These are phyloP conservation scores for Sminthurides bifidus DNA, from an alignment of 1,140 invertebrate species.

Conservation along the genomic window DNA sequence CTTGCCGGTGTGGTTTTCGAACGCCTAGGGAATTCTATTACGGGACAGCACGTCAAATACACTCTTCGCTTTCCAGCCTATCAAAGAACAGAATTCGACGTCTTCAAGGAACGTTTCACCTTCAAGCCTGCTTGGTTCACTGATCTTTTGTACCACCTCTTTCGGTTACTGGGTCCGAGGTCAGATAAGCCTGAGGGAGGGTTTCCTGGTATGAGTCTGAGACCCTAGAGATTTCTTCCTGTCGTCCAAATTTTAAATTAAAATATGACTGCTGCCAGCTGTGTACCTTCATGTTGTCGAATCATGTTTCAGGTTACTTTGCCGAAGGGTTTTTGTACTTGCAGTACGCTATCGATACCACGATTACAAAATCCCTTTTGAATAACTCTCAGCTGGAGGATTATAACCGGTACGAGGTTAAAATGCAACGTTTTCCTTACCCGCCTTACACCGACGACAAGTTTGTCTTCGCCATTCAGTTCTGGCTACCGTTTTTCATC, in stretches of 20 bases:
- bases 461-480: slow-evolving; percentile 51
- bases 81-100: slow-evolving; percentile 40
- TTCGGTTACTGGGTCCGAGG: slow-evolving; percentile 53
- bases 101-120: slow-evolving; percentile 34
- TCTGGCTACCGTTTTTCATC: slow-evolving; percentile 60
- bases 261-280: not conserved
- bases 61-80: slow-evolving; percentile 50
- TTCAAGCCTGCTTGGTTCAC: slow-evolving; percentile 48
- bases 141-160: slow-evolving; percentile 51
- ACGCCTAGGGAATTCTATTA: too few species aligned
- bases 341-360: slow-evolving; percentile 50
- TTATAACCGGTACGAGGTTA: slow-evolving; percentile 1
- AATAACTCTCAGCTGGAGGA: not conserved
- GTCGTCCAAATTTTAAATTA: not conserved
- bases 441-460: slow-evolving; percentile 56
- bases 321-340: slow-evolving; percentile 55
- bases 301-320: slow-evolving; percentile 45
- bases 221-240: not conserved
- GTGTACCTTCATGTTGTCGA: not conserved
- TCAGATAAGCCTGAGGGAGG: slow-evolving; percentile 44
- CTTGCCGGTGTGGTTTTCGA: slow-evolving; percentile 22
- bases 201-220: slow-evolving; percentile 43
- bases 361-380: slow-evolving; percentile 40
- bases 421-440: slow-evolving; percentile 59
- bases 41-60: too few species aligned